These are phyloP conservation scores for Muscidifurax raptorellus DNA, from an alignment of 1,140 invertebrate species.

Conservation along the genomic window DNA sequence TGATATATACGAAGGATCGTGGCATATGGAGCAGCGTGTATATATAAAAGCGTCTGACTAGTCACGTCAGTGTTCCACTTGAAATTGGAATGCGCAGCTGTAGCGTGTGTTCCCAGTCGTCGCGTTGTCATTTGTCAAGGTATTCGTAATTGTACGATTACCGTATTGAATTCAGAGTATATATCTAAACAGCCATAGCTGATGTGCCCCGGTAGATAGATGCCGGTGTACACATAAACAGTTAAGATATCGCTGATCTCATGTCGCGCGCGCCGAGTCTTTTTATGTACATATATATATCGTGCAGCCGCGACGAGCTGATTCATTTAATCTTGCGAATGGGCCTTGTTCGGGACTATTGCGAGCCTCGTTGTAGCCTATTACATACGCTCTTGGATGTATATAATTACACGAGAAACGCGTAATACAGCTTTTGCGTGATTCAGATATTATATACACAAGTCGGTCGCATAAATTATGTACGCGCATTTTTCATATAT, in stretches of 20 bases:
- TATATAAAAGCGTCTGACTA: neutral
- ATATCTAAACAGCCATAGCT: too few relatives aligned
- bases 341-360: too few relatives aligned
- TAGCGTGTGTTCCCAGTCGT: too few relatives aligned
- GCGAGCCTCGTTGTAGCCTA: neutral
- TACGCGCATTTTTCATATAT: too few relatives aligned
- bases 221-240: neutral
- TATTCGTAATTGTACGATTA: constrained; percentile 5
- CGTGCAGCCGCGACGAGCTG: neutral
- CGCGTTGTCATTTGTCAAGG: constrained; percentile 4
- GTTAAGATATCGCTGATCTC: constrained; percentile 4
- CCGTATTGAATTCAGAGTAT: neutral
- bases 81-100: neutral
- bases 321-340: neutral
- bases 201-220: too few relatives aligned
- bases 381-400: neutral
- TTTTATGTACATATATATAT: too few relatives aligned
- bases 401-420: neutral
- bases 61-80: neutral
- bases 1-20: too few relatives aligned
- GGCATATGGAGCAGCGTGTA: too few relatives aligned
- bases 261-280: neutral
- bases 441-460: too few relatives aligned
- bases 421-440: too few relatives aligned
- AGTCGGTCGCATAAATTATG: too few relatives aligned